Evolutionary conservation across 2,888 invertebrate genomes (phyloP), one percentile per base, ranked within the genome.

Genomic region (Heliconius hortense): DNA sequence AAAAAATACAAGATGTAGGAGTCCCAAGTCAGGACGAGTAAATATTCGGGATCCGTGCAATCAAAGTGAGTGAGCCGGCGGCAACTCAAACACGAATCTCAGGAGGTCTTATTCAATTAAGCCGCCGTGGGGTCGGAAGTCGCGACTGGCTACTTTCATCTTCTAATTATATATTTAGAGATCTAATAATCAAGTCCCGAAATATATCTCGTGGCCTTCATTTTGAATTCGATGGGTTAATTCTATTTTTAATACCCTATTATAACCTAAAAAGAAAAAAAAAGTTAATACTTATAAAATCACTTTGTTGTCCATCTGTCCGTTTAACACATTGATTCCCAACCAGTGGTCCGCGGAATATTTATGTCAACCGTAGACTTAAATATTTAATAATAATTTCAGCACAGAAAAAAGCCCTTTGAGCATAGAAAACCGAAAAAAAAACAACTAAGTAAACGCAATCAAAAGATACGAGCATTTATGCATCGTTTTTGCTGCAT

Each of bases 71-170:
- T 73, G 76, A 69, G 77, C 79, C 78, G 78, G 43, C 77, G 78
- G 80, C 74, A 82, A 82, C 79, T 81, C 82, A 82, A 83, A 83
- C 78, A 83, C 79, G 79, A 82, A 83, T 82, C 80, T 69, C 60
- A 79, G 77, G 66, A 70, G 70, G 72, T 80, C 78, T 82, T 72
- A 81, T 81, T 81, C 80, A 82, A 82, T 83, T 82, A 82, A 77
- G 75, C 31, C 68, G 77, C 79, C 78, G 70, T 75, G 78, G 77
- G 80, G 78, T 80, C 78, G 78, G 72, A 79, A 82, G 79, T 76
- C 76, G 74, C 72, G 66, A 67, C 74, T 35, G 68, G 74, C 73
- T 73, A 78, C 71, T 75, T 73, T 62, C 53, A 66, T 15, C 73
- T 71, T 43, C n/a, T 73, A 70, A 73, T 73, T 75, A 75, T 62